Evolutionary conservation across 1,140 invertebrate genomes (phyloP), one percentile per base, ranked within the genome.

Genomic region (Vanessa atalanta): DNA sequence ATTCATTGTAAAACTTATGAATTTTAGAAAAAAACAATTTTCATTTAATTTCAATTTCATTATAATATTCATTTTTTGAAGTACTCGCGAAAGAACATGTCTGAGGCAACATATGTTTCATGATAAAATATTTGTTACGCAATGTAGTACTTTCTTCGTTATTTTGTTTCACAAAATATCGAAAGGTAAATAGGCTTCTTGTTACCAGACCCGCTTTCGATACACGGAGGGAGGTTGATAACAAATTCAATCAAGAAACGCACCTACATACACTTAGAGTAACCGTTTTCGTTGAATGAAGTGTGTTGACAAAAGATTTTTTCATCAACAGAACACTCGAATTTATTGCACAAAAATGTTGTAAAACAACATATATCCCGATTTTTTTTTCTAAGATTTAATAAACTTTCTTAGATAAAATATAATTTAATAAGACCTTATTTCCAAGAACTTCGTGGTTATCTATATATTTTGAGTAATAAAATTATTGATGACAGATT

Each of bases 161-260:
- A 85, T 83, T 86, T 85, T 88, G 81, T 82, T 85, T 83, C 82
- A 72, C 76, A 66, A 63, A 65, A 47, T 48, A 47, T 65, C 63
- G 43, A 26, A 12, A 65, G 67, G 78, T 86, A 85, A 84, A 85
- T 85, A 79, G 80, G 80, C 79, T 72, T 81, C 80, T 55, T 65
- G 70, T 72, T 73, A 48, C 71, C 31, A 80, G 75, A 81, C 79
- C 81, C 81, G 72, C 77, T 80, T 80, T 81, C 79, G 72, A 83
- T 73, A 73, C 74, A 67, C 79, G 80, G 79, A 81, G 76, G 78
- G 72, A 73, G 78, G 74, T 79, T 81, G 83, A 86, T 86, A 86
- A 86, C 72, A 76, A 86, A 85, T 86, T 85, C 83, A 84, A 85
- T 85, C 81, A 85, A 67, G 75, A 31, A 61, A 61, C 57, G 26